Evolutionary conservation across 2,113 vertebrate genomes (phyloP).

Genomic region (Callochromis pleurospilus): DNA sequence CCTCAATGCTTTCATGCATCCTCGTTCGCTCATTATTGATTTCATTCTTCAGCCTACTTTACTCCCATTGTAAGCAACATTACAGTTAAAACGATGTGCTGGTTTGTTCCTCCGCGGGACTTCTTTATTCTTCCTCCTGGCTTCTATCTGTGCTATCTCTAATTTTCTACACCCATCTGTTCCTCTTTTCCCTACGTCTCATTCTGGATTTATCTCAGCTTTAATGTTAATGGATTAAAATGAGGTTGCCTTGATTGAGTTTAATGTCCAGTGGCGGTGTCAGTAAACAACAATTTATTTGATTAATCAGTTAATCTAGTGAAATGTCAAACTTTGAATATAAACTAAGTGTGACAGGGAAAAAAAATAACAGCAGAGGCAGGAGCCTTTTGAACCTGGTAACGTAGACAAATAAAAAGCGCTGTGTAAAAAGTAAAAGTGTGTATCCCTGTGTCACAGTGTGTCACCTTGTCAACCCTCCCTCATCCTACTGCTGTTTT

Average conservation of each 20-base stretch:
- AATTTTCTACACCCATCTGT: slow-evolving; percentile 12
- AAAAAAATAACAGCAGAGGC: neutral
- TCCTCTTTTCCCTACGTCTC: slow-evolving; percentile 1
- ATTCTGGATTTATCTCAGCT: slow-evolving; percentile 15
- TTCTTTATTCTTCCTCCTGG: slow-evolving; percentile 13
- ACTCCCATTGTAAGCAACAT: slow-evolving; percentile 50
- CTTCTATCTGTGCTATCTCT: slow-evolving; percentile 6
- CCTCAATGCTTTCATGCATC: slow-evolving; percentile 57
- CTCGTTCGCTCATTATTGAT: slow-evolving; percentile 60
- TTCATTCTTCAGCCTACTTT: slow-evolving; percentile 36
- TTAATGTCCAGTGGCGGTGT: slow-evolving; percentile 41
- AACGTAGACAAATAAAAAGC: neutral
- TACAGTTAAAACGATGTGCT: neutral
- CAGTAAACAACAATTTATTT: slow-evolving; percentile 53
- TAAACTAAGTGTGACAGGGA: slow-evolving; percentile 8
- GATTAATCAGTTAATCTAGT: slow-evolving; percentile 44
- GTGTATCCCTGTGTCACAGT: neutral
- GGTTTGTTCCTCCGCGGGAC: neutral
- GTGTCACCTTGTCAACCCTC: neutral
- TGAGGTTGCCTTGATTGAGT: slow-evolving; percentile 28
- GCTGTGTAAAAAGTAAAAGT: neutral
- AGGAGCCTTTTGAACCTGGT: neutral
- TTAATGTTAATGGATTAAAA: slow-evolving; percentile 46
- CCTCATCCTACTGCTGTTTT: neutral
- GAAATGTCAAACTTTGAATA: slow-evolving; percentile 59